phyloP scores from a whole-genome alignment of 1,140 invertebrate species.

The Psilanteris sp. region DNA sequence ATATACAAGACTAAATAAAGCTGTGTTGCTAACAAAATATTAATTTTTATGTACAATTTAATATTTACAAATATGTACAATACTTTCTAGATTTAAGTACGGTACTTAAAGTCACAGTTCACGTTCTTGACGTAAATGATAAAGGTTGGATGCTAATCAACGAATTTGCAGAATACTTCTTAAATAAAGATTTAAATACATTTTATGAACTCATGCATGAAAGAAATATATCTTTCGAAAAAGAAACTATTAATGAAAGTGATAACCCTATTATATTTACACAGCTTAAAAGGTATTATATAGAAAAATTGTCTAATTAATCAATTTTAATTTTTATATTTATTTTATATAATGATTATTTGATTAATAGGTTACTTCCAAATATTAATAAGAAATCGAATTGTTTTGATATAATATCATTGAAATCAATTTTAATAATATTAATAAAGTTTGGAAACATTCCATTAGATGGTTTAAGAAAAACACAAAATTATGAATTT shows the following conservation, averaged over 20 bases:
- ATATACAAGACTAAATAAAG: no score
- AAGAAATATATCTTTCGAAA: background rate
- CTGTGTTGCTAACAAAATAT: no score
- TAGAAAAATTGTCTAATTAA: no score
- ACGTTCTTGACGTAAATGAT: background rate
- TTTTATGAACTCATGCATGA: background rate
- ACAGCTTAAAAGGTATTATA: background rate
- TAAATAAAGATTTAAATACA: background rate
- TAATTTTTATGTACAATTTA: no score
- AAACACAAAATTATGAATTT: background rate
- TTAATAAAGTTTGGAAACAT: background rate
- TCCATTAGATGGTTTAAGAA: background rate
- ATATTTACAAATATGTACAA: background rate
- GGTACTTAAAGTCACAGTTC: background rate
- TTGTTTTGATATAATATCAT: background rate
- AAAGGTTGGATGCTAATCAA: background rate
- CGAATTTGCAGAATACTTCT: conserved; percentile 2
- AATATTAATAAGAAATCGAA: background rate
- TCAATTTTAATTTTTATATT: no score
- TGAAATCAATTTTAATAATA: background rate
- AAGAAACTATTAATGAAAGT: background rate
- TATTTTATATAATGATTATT: background rate
- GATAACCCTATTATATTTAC: conserved; percentile 1
- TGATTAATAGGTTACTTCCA: no score
- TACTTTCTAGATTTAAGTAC: background rate